Base-by-base conservation (phyloP, 2,888 invertebrate genomes). In the Euphydryas editha region DNA sequence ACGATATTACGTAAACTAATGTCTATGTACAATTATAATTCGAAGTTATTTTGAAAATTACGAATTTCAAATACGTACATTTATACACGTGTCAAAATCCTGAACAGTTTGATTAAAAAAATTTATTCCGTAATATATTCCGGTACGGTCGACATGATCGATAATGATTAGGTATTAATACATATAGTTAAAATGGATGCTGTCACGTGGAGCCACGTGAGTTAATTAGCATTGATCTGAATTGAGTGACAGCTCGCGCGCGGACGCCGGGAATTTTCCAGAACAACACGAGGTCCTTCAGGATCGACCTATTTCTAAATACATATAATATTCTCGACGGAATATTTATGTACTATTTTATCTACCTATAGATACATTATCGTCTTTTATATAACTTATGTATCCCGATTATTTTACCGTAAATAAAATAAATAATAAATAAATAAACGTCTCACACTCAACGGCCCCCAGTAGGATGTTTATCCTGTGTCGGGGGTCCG, bases 191-290 rank as follows among this genome's bases (percentile, higher is more conserved):
- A 24, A 67, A 71, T 70, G 58, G 71, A 65, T 8, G 30, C 17
- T 39, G 37, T 79, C 84, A 83, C 83, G 84, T 78, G 83, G 73
- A 57, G 21, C 78, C 82, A 76, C 87, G 85, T 85, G 71, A 65
- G 62, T 56, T 70, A 13, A 83, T 85, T 84, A 81, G 64, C 85
- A 83, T 84, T 68, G 68, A 84, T 84, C 84, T 77, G 80, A 81
- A 81, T 85, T 83, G 83, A 83, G 72, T 81, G 84, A 83, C 85
- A 80, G 81, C 44, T 39, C 49, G 59, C 54, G 60, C 60, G 72
- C 77, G 21, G 56, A 20, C 30, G 55, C 18, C 37, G 46, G 78
- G 75, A 75, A 78, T 77, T 80, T 82, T 82, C 81, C 83, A 84
- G 79, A 81, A 82, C 80, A 79, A 75, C 59, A 51, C 17, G 47